Base-by-base conservation (phyloP, 2,888 invertebrate genomes). In the Mechanitis messenoides region DNA sequence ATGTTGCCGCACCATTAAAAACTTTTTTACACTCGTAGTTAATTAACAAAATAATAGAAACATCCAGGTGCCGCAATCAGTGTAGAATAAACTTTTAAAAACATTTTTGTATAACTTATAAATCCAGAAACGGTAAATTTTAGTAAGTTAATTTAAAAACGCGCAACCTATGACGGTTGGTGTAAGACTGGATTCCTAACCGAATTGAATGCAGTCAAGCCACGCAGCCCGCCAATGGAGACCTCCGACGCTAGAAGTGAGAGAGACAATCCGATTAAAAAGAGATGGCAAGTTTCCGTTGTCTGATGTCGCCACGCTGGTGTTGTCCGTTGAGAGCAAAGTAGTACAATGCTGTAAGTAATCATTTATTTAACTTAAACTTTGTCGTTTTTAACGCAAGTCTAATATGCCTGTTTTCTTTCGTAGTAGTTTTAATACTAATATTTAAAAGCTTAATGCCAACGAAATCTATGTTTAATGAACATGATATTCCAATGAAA, bases 91-190 rank as follows among this genome's bases (percentile, higher is more conserved):
- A 66, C 45, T 60, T 63, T 47, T 9, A 50, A 42, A 58, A 50
- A 45, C 60, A 58, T 66, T 56, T 70, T 70, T 72, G 75, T 75
- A 71, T 79, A 83, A 84, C 81, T 79, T 80, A 75, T 70, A 71
- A 78, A 79, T 79, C 74, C 75, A 75, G 2, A 74, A 56, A 56
- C 33, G 47, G 75, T 75, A 82, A 84, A 85, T 79, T 85, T 85
- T 80, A 79, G 80, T 84, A 83, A 83, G 84, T 78, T 71, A 74
- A 73, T 3, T 72, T 73, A 72, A 71, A 74, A 68, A 56, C 74
- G 69, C 70, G 70, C 72, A 70, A 69, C 71, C 78, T 76, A 77
- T 82, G 79, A 83, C 87, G 81, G 85, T 84, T 82, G 75, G 79
- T 80, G 76, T 81, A 83, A 82, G 79, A 84, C 87, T 87, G 82